A percentile compares a stretch with the other conserved stretches of the same genome.
phyloP scores from a whole-genome alignment of 2,113 vertebrate genomes.

The Nanorana parkeri region DNA sequence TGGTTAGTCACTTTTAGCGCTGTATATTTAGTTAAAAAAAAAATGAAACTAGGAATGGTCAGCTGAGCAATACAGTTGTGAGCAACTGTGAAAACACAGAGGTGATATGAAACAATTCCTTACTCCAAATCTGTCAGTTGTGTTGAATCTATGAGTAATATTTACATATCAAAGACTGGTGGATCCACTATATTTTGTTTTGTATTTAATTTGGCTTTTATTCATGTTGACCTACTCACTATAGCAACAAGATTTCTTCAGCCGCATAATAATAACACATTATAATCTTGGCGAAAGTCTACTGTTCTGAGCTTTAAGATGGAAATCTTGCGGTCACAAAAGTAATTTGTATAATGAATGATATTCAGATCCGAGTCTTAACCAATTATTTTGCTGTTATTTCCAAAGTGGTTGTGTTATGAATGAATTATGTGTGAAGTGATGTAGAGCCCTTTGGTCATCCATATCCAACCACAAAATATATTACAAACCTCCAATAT shows the following conservation, averaged over 20 bases:
- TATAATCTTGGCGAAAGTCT: not conserved
- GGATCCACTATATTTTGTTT: not conserved
- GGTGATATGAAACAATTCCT: conserved; percentile 8
- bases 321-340: not conserved
- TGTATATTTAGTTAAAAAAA: too few species aligned
- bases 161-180: conserved; percentile 5
- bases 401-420: not conserved
- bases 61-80: not conserved
- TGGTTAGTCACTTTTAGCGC: too few species aligned
- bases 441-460: too few species aligned
- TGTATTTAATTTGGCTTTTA: conserved; percentile 12
- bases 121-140: not conserved
- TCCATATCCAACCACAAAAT: too few species aligned
- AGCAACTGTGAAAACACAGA: not conserved
- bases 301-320: not conserved
- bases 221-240: conserved; percentile 9
- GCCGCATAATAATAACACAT: not conserved
- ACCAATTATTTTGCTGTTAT: not conserved
- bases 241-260: conserved; percentile 10
- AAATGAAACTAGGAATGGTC: conserved; percentile 5
- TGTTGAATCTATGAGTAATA: conserved; percentile 29
- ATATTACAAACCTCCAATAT: too few species aligned
- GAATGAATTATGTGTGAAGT: too few species aligned
- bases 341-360: not conserved
- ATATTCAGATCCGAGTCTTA: too few species aligned